phyloP scores from a whole-genome alignment of 2,113 vertebrate species.

The Glareola pratincola region DNA sequence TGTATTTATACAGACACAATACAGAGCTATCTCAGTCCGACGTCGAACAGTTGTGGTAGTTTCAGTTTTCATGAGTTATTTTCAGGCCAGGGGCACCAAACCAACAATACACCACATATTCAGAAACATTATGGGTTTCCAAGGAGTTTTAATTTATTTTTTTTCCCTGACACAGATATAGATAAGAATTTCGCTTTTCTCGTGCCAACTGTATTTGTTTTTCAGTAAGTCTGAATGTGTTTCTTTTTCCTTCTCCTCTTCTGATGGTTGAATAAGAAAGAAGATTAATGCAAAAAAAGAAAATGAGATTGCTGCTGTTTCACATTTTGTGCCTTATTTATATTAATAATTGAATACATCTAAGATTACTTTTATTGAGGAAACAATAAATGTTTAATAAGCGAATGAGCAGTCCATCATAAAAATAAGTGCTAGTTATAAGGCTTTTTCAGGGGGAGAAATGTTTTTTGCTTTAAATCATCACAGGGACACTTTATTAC shows the following conservation, averaged over 20 bases:
- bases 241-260: not conserved
- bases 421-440: not conserved
- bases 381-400: constrained; percentile 63
- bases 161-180: not conserved
- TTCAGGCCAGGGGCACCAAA: not conserved
- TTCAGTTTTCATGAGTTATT: not conserved
- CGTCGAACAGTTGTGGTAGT: not conserved
- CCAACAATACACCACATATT: not conserved
- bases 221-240: not conserved
- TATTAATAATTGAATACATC: constrained; percentile 55
- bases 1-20: not conserved
- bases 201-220: not conserved
- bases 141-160: not conserved
- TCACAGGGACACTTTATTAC: not conserved
- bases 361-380: constrained; percentile 41
- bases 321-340: constrained; percentile 32
- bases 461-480: constrained; percentile 55
- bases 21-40: not conserved
- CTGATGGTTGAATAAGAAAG: not conserved
- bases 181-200: not conserved
- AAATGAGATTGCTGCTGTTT: constrained; percentile 36
- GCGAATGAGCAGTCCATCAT: constrained; percentile 22
- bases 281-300: constrained; percentile 27
- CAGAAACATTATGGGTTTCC: not conserved
- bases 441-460: not conserved